phyloP scores from a whole-genome alignment of 2,113 vertebrate species.

The Thinocorus orbignyianus region DNA sequence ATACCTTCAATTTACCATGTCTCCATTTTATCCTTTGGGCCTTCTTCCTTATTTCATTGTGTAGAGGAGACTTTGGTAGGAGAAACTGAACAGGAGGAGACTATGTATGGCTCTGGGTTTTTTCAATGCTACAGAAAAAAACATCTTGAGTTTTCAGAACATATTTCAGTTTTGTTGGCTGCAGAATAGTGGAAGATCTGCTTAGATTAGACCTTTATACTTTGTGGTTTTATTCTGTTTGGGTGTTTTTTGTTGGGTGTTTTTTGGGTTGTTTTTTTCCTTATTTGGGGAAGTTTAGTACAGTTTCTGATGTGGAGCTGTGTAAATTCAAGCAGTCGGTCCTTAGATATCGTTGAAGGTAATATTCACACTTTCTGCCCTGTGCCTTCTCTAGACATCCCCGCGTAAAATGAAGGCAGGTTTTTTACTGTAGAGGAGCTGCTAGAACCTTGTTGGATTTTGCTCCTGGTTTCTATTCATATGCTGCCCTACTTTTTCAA shows the following conservation, averaged over 20 bases:
- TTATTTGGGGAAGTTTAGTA: not conserved
- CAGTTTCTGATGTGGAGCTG: not conserved
- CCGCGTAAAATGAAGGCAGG: not conserved
- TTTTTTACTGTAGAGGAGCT: not conserved
- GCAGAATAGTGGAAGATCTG: not conserved
- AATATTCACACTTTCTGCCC: not conserved
- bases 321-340: not conserved
- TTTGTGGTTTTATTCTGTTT: no score
- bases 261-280: no score
- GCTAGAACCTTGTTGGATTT: not conserved
- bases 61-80: not conserved
- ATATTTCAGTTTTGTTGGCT: not conserved
- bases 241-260: no score
- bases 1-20: not conserved
- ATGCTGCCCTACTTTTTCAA: not conserved
- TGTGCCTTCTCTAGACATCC: not conserved
- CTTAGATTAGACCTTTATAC: not conserved
- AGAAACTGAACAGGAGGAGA: not conserved
- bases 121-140: not conserved
- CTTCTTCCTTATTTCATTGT: not conserved
- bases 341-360: not conserved
- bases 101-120: not conserved
- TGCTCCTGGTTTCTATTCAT: not conserved
- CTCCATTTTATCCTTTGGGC: not conserved
- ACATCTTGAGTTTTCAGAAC: not conserved